These are phyloP conservation scores for Carduelis carduelis DNA, from an alignment of 2,797 vertebrate species.

Conservation along the genomic window DNA sequence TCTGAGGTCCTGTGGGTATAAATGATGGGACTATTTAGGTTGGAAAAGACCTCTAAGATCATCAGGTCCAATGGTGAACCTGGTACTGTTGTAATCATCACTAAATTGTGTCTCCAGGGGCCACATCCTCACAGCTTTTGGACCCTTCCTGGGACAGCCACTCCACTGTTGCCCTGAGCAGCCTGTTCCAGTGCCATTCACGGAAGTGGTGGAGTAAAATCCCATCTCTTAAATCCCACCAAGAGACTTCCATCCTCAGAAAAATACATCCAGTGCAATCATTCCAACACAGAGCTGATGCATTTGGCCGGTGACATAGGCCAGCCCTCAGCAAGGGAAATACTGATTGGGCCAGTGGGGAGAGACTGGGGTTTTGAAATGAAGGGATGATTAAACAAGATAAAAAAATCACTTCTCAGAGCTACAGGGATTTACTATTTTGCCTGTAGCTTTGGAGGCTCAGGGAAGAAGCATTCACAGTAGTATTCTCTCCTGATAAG, in stretches of 20 bases:
- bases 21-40: not conserved
- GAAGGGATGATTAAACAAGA: not conserved
- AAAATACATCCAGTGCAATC: not conserved
- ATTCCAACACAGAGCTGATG: not conserved
- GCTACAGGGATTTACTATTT: not conserved
- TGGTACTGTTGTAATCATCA: too few species aligned
- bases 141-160: not conserved
- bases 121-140: not conserved
- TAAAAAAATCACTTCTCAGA: not conserved
- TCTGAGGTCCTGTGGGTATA: not conserved
- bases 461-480: constrained; percentile 4
- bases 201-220: not conserved
- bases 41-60: not conserved
- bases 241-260: not conserved
- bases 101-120: not conserved
- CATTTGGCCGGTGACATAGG: not conserved
- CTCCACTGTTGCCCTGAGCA: not conserved
- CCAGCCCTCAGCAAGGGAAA: not conserved
- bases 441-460: not conserved
- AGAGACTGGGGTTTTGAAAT: not conserved
- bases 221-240: not conserved
- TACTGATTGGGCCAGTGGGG: not conserved
- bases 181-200: not conserved
- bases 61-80: not conserved
- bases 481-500: constrained; percentile 30